A percentile compares a stretch with the other conserved stretches of the same genome.
Evolutionary conservation across 2,113 vertebrate species (phyloP).

Genomic region (Phainopepla nitens): DNA sequence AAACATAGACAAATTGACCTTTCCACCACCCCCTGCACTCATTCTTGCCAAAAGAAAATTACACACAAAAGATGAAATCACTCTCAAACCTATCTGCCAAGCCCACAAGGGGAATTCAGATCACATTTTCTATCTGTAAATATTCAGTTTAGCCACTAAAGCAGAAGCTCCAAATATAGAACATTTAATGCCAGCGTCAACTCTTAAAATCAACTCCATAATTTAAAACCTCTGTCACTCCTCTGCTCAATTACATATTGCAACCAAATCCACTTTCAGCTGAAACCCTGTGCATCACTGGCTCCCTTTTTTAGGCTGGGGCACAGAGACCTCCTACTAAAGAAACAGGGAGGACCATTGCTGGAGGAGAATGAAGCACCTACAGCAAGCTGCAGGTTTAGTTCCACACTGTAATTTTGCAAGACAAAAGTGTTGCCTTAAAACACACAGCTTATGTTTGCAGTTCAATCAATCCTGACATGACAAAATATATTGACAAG

Average conservation of each 20-base stretch:
- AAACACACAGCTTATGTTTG: background rate
- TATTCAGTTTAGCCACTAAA: background rate
- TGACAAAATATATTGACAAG: background rate
- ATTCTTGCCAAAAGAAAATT: slow-evolving; percentile 49
- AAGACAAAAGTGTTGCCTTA: background rate
- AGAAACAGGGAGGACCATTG: background rate
- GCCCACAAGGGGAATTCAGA: slow-evolving; percentile 39
- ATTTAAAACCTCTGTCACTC: background rate
- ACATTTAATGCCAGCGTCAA: background rate
- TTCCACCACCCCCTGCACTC: background rate
- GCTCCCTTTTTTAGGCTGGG: background rate
- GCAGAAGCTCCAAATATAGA: slow-evolving; percentile 17
- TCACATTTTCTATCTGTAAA: slow-evolving; percentile 40
- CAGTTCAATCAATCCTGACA: background rate
- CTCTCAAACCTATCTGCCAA: slow-evolving; percentile 20
- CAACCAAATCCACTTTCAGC: background rate
- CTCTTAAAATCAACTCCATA: background rate
- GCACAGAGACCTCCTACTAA: background rate
- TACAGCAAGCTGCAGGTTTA: background rate
- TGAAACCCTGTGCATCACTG: background rate
- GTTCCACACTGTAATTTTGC: background rate
- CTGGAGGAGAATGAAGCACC: background rate
- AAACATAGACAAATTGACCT: slow-evolving; percentile 48
- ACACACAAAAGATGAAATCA: background rate
- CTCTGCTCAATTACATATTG: background rate